Percentiles rank a stretch among this genome's conserved stretches.
These are phyloP conservation scores for Cyanoramphus novaezelandiae DNA, from an alignment of 2,113 vertebrate species.

Conservation along the genomic window DNA sequence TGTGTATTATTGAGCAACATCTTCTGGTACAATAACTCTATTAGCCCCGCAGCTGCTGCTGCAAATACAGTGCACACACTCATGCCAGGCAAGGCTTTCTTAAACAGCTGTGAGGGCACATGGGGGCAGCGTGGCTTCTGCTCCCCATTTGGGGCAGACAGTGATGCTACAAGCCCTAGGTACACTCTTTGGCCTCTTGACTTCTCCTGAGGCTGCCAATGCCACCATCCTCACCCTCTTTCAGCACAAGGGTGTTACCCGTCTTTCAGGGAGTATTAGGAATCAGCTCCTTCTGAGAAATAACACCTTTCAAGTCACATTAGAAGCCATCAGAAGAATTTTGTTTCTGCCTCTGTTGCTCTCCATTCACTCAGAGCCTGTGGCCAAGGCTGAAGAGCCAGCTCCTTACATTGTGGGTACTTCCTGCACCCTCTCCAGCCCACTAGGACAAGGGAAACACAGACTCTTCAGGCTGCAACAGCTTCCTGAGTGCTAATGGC, in stretches of 20 bases:
- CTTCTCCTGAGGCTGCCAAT: neutral
- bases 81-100: neutral
- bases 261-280: neutral
- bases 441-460: fast-evolving
- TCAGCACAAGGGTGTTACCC: neutral
- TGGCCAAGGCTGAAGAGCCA: neutral
- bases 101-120: neutral
- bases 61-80: neutral
- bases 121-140: fast-evolving
- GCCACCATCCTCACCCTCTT: neutral
- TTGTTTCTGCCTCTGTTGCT: neutral
- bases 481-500: neutral
- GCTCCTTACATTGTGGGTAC: neutral
- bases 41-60: neutral
- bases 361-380: neutral
- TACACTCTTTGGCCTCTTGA: neutral
- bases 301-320: neutral
- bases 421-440: neutral
- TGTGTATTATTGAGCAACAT: neutral
- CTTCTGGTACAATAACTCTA: neutral
- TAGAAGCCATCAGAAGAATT: neutral
- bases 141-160: neutral
- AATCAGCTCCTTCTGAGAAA: neutral
- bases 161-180: neutral
- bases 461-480: neutral